phyloP scores from a whole-genome alignment of 2,797 vertebrate species.

The Aphelocoma californica region DNA sequence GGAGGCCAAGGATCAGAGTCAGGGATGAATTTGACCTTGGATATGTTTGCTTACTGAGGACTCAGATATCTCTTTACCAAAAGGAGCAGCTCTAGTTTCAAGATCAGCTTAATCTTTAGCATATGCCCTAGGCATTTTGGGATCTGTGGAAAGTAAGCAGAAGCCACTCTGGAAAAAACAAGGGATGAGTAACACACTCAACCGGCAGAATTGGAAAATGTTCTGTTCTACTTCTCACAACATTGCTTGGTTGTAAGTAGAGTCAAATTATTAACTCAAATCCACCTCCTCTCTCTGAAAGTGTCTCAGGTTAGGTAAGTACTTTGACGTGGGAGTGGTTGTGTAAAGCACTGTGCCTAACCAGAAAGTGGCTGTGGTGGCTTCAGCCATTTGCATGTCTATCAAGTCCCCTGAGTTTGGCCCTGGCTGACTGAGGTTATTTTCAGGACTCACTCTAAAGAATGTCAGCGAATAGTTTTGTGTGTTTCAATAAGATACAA shows the following conservation, averaged over 20 bases:
- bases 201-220: not conserved
- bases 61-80: not conserved
- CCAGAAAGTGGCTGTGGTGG: not conserved
- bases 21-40: conserved; percentile 16
- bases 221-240: not conserved
- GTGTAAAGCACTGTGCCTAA: not conserved
- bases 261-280: not conserved
- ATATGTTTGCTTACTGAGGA: not conserved
- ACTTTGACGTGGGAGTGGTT: not conserved
- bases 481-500: not conserved
- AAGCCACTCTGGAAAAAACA: not conserved
- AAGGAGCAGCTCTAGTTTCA: conserved; percentile 41
- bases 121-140: not conserved
- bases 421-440: not conserved
- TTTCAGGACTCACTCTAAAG: not conserved
- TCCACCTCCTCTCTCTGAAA: not conserved
- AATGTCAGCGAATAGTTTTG: not conserved
- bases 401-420: not conserved
- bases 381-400: not conserved
- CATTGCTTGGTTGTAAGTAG: not conserved
- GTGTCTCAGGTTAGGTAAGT: not conserved
- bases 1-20: not conserved
- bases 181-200: not conserved
- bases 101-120: not conserved
- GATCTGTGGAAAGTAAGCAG: not conserved